Conservation (phyloP, 2,888 invertebrate genomes). For the Quadroppia sp. region DNA sequence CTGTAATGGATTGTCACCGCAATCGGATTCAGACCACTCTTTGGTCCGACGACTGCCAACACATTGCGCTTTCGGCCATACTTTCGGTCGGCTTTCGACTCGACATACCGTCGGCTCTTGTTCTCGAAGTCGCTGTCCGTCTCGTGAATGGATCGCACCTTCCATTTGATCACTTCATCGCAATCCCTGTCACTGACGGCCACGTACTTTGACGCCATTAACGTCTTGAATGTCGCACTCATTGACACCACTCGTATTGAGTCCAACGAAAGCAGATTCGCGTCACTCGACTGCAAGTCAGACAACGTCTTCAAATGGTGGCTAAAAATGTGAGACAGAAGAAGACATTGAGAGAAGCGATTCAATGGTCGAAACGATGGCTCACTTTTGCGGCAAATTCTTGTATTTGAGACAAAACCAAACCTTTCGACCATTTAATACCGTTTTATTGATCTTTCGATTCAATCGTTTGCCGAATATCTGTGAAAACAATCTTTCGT, state of each 20-base stretch:
- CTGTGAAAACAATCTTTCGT: background rate
- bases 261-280: background rate
- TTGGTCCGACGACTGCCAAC: background rate
- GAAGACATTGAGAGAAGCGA: background rate
- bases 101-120: background rate
- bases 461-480: conserved; percentile 5
- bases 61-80: background rate
- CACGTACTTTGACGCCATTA: background rate
- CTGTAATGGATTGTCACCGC: background rate
- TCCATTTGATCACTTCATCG: conserved; percentile 6
- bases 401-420: conserved; percentile 10
- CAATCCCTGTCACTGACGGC: background rate
- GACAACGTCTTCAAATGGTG: background rate
- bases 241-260: background rate
- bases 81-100: background rate
- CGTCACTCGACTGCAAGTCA: background rate
- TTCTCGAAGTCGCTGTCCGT: background rate
- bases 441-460: background rate
- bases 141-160: background rate
- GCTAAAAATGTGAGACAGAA: background rate
- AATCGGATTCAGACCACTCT: background rate
- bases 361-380: background rate
- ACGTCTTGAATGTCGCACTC: background rate
- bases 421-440: background rate
- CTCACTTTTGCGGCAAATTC: conserved; percentile 17